Percentiles rank a stretch among this genome's conserved stretches.
Conservation (phyloP, 2,797 vertebrate species). For the Capromys pilorides region DNA sequence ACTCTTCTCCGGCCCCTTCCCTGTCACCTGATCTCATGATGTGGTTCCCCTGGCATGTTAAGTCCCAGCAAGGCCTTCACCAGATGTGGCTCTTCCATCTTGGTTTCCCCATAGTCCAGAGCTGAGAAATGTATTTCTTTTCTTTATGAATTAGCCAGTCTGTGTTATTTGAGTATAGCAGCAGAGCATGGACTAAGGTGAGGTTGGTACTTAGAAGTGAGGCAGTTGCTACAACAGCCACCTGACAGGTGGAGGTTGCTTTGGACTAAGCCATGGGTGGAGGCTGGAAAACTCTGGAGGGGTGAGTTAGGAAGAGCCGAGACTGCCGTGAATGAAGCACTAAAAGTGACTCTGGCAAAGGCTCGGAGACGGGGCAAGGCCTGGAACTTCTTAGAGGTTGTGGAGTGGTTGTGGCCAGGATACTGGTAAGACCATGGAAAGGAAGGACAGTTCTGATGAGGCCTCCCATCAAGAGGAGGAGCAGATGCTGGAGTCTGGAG, state of each 20-base stretch:
- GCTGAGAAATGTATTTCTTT: background rate
- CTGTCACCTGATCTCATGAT: background rate
- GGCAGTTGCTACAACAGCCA: background rate
- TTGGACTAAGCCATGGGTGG: no score
- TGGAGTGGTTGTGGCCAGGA: background rate
- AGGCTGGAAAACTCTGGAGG: background rate
- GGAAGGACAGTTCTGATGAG: background rate
- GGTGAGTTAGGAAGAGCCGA: background rate
- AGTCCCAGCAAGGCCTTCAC: background rate
- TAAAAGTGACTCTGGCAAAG: background rate
- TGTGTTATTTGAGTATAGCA: background rate
- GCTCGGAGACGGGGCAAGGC: background rate
- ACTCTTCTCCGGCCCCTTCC: background rate
- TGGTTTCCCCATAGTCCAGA: background rate
- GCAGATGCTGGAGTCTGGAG: background rate
- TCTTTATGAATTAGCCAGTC: background rate
- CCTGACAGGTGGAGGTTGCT: background rate
- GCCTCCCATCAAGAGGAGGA: background rate
- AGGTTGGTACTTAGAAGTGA: background rate
- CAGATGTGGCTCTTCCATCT: background rate
- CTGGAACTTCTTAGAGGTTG: background rate
- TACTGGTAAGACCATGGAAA: background rate
- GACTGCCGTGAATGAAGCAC: background rate
- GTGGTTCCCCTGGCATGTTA: background rate
- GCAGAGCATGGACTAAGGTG: background rate